Base-by-base conservation (phyloP, 2,113 vertebrate species). In the Corythoichthys haematopterus region DNA sequence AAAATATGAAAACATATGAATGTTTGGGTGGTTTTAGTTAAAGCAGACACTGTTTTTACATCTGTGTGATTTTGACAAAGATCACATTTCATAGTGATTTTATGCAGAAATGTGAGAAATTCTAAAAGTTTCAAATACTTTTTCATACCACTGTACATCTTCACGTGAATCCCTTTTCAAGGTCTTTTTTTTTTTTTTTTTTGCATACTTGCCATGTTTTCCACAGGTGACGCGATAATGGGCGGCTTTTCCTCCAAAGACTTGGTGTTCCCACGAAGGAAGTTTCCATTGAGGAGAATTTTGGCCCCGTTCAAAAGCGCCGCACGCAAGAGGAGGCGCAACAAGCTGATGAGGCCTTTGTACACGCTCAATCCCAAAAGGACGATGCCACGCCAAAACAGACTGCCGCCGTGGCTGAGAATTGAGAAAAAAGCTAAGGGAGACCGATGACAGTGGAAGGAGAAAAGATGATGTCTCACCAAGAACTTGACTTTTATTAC, bases 261-360 rank as follows among this genome's bases (percentile, higher is more conserved):
- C 20, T 13, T 4, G 12, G 48, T 66, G 4, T 59, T 66, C 15
- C 57, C 74, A 70, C 56, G 70, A 65, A 76, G 70, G 57, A 66
- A 65, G 65, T 60, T 84, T 0, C 66, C 69, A 20, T 0, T 83
- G 38, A 12, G 45, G 3, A 75, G 51, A 47, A 64, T 75, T 38
- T 82, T 75, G 58, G 46, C 9, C 1, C 55, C 68, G 9, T 78
- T 90, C 69, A 82, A 20, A 73, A 52, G 59, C 65, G 80, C 57
- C 57, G 72, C 83, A 8, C 72, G 63, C 4, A n/a, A 2, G 5
- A 85, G 80, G 66, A 84, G 77, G 79, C 64, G 12, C 20, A 85
- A 61, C 58, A 85, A 63, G 70, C 76, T 46, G 43, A 15, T 61
- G 52, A 61, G 35, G 37, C 2, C 3, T 6, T 53, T 58, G 52